Conservation (phyloP, 2,113 vertebrate genomes). For the Gymnobelideus leadbeateri region DNA sequence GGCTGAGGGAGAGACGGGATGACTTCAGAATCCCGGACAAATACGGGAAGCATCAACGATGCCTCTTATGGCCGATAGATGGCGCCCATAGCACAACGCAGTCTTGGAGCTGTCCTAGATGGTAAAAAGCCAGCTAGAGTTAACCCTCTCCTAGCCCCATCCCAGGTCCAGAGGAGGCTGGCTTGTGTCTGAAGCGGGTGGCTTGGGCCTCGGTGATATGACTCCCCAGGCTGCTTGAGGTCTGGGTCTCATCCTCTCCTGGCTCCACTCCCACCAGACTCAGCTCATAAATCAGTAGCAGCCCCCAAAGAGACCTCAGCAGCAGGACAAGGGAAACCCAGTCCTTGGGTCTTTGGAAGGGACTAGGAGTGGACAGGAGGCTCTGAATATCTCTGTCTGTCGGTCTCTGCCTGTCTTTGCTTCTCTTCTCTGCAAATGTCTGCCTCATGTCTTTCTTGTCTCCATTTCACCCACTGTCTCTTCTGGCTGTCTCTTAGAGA, state of each 20-base stretch:
- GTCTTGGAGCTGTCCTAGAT: neutral
- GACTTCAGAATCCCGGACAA: neutral
- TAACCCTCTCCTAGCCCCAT: conserved; percentile 67
- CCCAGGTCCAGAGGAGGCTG: neutral
- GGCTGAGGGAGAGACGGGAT: neutral
- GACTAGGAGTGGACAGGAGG: neutral
- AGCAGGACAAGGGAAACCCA: neutral
- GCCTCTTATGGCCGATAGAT: conserved; percentile 71
- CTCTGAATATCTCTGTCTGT: conserved; percentile 3
- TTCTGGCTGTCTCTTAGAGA: neutral
- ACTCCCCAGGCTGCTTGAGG: conserved; percentile 16
- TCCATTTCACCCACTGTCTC: no score
- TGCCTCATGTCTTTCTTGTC: neutral
- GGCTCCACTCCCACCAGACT: neutral
- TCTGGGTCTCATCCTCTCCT: conserved; percentile 6
- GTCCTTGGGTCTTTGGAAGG: neutral
- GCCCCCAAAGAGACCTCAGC: neutral
- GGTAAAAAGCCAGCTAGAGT: conserved; percentile 42
- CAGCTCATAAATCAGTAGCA: neutral
- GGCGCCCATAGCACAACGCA: conserved; percentile 78
- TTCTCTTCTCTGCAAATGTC: neutral
- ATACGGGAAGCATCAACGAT: neutral
- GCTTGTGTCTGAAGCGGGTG: neutral
- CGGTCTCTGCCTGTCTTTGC: conserved; percentile 14
- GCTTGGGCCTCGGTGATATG: neutral